Base-by-base conservation (phyloP, 2,888 invertebrate species). In the Oegoconia quadripuncta region DNA sequence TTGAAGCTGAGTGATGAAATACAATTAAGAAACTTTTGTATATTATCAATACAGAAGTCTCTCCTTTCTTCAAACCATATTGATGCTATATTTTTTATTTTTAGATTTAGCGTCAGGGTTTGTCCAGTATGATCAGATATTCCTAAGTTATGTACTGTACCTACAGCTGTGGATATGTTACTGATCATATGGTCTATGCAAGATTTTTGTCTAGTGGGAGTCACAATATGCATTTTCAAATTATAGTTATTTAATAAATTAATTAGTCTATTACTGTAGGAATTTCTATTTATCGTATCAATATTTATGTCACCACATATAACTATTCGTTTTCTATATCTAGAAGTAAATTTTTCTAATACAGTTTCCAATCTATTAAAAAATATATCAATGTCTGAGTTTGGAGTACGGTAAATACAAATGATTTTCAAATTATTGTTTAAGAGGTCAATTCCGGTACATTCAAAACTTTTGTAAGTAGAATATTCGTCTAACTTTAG, bases 401-500 rank as follows among this genome's bases (percentile, higher is more conserved):
- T 11, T 8, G 25, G 7, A 9, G 25, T 34, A 4, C 25, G 18
- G 14, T 34, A 34, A n/a, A 34, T 15, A 25, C 34, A 23, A 18
- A 34, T 25, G n/a, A 34, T 25, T n/a, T n/a, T n/a, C n/a, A n/a
- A n/a, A n/a, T n/a, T n/a, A n/a, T n/a, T n/a, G 11, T 23, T 3
- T 9, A 11, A n/a, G 8, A 34, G 3, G n/a, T 34, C 34, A 3
- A 34, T 25, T 16, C 34, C 34, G 16, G 25, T 25, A 34, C 34
- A 34, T 16, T 34, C 34, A 11, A 34, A 34, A 3, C 3, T 11
- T 11, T 12, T 16, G 13, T 18, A 8, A 3, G 14, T 14, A 12
- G 13, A 3, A 12, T 12, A 28, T 28, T 14, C 12, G 2, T 31
- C 18, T 9, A 31, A 18, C 17, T n/a, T 31, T 12, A 11, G 7